Evolutionary conservation across 2,113 vertebrate species (phyloP).

Genomic region (Gila orcuttii): DNA sequence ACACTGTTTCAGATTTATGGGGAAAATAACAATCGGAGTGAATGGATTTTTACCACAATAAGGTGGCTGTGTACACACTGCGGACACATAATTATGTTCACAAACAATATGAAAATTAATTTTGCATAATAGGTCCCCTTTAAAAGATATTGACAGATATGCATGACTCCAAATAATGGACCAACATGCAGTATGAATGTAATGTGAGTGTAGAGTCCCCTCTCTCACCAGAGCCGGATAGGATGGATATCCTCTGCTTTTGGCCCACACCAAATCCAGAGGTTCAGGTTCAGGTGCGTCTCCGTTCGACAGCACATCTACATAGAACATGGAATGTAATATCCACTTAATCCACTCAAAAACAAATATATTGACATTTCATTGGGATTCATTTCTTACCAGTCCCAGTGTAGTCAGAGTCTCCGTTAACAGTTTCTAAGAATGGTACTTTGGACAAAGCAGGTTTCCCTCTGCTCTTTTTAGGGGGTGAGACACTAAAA

Average conservation of each 20-base stretch:
- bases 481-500: slow-evolving; percentile 82
- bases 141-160: not conserved
- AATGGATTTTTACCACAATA: too few relatives aligned
- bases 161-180: not conserved
- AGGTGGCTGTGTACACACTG: too few relatives aligned
- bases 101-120: too few relatives aligned
- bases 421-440: slow-evolving; percentile 88
- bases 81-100: too few relatives aligned
- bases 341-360: not conserved
- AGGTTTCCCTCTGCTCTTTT: slow-evolving; percentile 92
- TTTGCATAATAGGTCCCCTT: too few relatives aligned
- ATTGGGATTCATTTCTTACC: slow-evolving; percentile 66
- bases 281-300: slow-evolving; percentile 87
- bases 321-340: slow-evolving; percentile 7
- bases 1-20: too few relatives aligned
- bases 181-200: not conserved
- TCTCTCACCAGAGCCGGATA: slow-evolving; percentile 94
- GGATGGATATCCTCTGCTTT: slow-evolving; percentile 96
- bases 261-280: slow-evolving; percentile 96
- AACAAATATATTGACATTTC: not conserved
- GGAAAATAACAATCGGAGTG: too few relatives aligned
- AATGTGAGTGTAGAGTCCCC: not conserved
- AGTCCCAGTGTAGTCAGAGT: slow-evolving; percentile 81
- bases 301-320: slow-evolving; percentile 84
- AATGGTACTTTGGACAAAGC: slow-evolving; percentile 91